A percentile compares a stretch with the other conserved stretches of the same genome.
These are phyloP conservation scores for Crypturellus undulatus DNA, from an alignment of 2,113 vertebrate genomes.

Conservation along the genomic window DNA sequence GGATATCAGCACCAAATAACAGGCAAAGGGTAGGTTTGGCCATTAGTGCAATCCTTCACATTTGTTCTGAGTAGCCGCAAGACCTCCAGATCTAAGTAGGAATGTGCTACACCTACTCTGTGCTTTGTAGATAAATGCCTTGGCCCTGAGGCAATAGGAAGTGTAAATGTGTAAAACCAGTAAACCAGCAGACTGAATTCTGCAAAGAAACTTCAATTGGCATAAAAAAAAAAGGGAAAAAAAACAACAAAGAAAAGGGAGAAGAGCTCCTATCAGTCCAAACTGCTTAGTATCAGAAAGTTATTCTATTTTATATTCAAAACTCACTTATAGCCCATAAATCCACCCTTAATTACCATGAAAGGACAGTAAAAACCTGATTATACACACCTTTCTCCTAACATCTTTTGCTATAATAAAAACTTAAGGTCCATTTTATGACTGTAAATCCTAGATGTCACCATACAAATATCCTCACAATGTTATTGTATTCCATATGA, in stretches of 20 bases:
- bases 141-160: not conserved
- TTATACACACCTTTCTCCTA: not conserved
- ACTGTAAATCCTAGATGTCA: not conserved
- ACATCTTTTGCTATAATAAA: not conserved
- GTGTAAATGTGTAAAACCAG: fast-evolving
- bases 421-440: not conserved
- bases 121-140: fast-evolving
- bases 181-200: not conserved
- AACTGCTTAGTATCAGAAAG: not conserved
- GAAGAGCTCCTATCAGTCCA: not conserved
- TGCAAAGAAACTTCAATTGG: not conserved
- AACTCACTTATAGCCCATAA: not conserved
- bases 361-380: not conserved
- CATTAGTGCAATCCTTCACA: not conserved
- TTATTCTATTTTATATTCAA: not conserved
- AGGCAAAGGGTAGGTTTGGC: not conserved
- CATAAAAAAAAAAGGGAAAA: not conserved
- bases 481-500: not conserved
- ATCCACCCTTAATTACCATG: fast-evolving
- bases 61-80: not conserved
- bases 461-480: not conserved
- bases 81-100: not conserved
- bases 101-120: not conserved
- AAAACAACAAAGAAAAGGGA: not conserved
- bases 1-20: not conserved